These are phyloP conservation scores for Phragmatobia fuliginosa DNA, from an alignment of 2,888 invertebrate genomes.

Conservation along the genomic window DNA sequence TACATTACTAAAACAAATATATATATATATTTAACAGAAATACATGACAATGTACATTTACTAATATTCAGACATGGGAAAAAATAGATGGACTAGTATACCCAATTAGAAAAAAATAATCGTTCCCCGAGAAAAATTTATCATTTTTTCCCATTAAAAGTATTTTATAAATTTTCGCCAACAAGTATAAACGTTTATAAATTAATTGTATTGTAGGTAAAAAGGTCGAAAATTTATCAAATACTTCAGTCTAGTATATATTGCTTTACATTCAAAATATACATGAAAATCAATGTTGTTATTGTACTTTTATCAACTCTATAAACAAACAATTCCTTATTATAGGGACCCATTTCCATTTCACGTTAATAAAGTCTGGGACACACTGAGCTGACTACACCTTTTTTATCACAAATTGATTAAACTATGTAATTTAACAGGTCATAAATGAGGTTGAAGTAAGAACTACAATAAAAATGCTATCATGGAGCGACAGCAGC, in stretches of 20 bases:
- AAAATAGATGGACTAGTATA: constrained; percentile 81
- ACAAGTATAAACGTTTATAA: constrained; percentile 68
- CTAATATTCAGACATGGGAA: constrained; percentile 73
- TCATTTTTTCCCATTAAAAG: constrained; percentile 66
- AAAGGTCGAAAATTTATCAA: constrained; percentile 77
- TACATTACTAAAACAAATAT: constrained; percentile 82
- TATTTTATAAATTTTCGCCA: constrained; percentile 81
- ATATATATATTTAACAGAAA: constrained; percentile 73
- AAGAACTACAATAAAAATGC: neutral
- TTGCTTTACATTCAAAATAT: constrained; percentile 84
- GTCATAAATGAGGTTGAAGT: neutral
- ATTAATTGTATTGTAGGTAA: constrained; percentile 68
- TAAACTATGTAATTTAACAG: neutral
- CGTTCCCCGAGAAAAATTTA: constrained; percentile 62
- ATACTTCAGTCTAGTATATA: constrained; percentile 83
- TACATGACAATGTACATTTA: constrained; percentile 80
- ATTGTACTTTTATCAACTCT: constrained; percentile 73
- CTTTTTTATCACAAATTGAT: neutral
- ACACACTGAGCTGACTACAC: neutral
- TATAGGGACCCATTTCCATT: constrained; percentile 53
- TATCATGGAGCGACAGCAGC: no score
- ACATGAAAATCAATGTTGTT: constrained; percentile 69
- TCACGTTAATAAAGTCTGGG: constrained; percentile 58
- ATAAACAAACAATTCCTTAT: constrained; percentile 76
- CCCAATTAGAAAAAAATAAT: constrained; percentile 83